These are phyloP conservation scores for Apodemia mormo DNA, from an alignment of 2,888 invertebrate genomes.

Conservation along the genomic window DNA sequence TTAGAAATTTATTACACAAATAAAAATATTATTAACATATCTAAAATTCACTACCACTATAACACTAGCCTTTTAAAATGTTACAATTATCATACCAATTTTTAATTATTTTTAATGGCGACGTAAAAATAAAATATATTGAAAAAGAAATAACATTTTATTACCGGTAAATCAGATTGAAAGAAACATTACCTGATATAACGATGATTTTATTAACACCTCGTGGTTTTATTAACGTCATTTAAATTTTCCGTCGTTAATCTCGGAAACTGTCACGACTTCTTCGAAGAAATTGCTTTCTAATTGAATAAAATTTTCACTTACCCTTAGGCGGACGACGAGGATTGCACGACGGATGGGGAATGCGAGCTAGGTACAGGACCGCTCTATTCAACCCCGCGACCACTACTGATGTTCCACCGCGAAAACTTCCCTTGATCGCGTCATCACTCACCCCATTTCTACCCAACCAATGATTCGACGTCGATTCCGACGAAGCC, in stretches of 20 bases:
- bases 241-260: slow-evolving; percentile 43
- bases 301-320: slow-evolving; percentile 77
- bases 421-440: slow-evolving; percentile 77
- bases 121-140: background rate
- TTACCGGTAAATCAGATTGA: background rate
- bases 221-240: slow-evolving; percentile 29
- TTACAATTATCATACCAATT: too few relatives aligned
- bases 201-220: slow-evolving; percentile 15
- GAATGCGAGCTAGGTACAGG: slow-evolving; percentile 56
- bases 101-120: too few relatives aligned
- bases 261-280: slow-evolving; percentile 51
- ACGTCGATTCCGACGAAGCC: slow-evolving; percentile 49
- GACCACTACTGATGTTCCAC: slow-evolving; percentile 74
- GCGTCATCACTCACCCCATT: slow-evolving; percentile 75
- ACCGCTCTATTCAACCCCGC: slow-evolving; percentile 66
- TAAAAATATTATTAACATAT: too few relatives aligned
- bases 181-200: slow-evolving; percentile 13
- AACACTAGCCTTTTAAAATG: too few relatives aligned
- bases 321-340: slow-evolving; percentile 68
- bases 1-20: too few relatives aligned
- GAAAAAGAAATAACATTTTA: background rate
- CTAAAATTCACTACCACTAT: too few relatives aligned
- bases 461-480: slow-evolving; percentile 58
- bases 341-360: slow-evolving; percentile 45
- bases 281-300: slow-evolving; percentile 75